These are phyloP conservation scores for Yponomeuta plumbellus DNA, from an alignment of 2,888 invertebrate species.

Conservation along the genomic window DNA sequence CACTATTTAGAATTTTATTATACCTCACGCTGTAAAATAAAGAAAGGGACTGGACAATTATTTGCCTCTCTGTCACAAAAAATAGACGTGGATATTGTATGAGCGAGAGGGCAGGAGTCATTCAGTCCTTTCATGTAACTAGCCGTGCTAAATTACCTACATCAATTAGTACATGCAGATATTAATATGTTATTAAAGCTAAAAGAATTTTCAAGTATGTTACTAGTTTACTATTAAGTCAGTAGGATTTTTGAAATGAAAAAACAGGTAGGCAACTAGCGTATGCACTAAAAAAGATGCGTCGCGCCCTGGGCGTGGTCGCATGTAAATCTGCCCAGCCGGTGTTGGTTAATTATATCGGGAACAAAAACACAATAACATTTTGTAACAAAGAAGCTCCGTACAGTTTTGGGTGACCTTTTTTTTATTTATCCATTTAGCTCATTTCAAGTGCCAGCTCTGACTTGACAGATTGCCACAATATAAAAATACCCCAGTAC, in stretches of 20 bases:
- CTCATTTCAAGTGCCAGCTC: background rate
- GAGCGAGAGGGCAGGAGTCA: too few species aligned
- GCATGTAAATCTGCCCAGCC: background rate
- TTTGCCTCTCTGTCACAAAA: too few species aligned
- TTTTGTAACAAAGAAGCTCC: background rate
- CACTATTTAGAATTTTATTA: too few species aligned
- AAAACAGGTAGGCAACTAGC: background rate
- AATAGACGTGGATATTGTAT: too few species aligned
- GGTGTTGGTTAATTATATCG: background rate
- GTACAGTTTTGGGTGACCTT: background rate
- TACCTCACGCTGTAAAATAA: too few species aligned
- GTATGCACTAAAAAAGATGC: background rate
- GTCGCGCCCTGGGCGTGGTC: background rate
- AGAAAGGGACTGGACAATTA: too few species aligned
- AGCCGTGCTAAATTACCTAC: too few species aligned
- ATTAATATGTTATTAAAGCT: too few species aligned
- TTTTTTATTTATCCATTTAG: background rate
- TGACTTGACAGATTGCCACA: background rate
- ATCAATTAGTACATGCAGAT: too few species aligned
- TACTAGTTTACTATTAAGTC: too few species aligned
- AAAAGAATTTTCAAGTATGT: too few species aligned
- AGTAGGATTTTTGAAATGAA: background rate
- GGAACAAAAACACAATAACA: background rate
- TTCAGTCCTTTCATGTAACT: too few species aligned
- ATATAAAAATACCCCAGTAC: background rate